A percentile compares a stretch with the other conserved stretches of the same genome.
phyloP scores from a whole-genome alignment of 2,113 vertebrate genomes.

The Cinclus mexicanus region DNA sequence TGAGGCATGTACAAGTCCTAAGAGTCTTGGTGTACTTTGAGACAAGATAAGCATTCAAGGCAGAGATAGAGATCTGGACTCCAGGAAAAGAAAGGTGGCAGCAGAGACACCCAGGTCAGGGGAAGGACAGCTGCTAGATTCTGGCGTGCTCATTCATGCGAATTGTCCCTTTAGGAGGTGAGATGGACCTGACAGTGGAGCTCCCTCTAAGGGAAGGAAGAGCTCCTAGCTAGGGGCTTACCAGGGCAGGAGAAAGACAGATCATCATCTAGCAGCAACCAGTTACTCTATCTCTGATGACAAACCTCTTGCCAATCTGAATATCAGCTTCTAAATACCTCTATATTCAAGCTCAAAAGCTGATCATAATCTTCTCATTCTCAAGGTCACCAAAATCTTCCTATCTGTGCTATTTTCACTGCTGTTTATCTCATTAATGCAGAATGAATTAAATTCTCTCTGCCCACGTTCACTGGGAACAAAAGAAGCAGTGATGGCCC shows the following conservation, averaged over 20 bases:
- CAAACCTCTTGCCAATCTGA: background rate
- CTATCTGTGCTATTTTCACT: background rate
- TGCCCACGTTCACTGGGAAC: background rate
- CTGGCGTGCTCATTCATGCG: background rate
- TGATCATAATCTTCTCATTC: background rate
- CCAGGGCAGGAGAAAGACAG: background rate
- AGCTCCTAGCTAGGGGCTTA: background rate
- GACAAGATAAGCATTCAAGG: background rate
- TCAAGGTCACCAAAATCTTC: background rate
- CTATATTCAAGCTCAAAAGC: background rate
- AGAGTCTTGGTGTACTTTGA: background rate
- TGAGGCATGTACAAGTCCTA: background rate
- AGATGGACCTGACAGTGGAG: background rate
- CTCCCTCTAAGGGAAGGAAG: background rate
- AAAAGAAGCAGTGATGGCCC: background rate
- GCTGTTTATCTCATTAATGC: background rate
- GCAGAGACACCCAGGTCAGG: background rate
- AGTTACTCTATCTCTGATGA: background rate
- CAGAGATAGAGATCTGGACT: background rate
- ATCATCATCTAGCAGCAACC: background rate
- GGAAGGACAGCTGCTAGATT: background rate
- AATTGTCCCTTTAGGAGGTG: background rate
- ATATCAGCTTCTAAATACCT: background rate
- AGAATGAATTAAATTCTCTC: background rate
- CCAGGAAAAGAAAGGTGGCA: background rate